Evolutionary conservation across 2,888 invertebrate genomes (phyloP), one percentile per base, ranked within the genome.

Genomic region (Notodonta dromedarius): DNA sequence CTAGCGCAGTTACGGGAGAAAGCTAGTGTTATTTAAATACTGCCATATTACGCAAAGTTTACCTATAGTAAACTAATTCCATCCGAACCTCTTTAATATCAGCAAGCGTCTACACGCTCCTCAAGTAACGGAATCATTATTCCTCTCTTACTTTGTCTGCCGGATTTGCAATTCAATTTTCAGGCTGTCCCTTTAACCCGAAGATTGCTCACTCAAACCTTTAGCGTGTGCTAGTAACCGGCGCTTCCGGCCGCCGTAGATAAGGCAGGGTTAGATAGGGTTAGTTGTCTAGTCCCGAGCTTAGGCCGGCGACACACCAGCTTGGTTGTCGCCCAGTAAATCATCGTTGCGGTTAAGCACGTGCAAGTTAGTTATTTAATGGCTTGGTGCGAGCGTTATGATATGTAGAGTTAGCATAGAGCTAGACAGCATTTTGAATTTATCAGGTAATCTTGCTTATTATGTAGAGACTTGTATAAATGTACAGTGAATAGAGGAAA

Each of bases 291-390:
- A 55, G 55, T 60, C 51, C 63, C 39, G 46, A 61, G 57, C 56
- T 52, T 51, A 52, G 16, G 57, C 32, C 13, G 9, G 56, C 58
- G 57, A 52, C 66, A 54, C 61, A 58, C 42, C 13, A 61, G 64
- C 59, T 65, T 56, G 62, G 56, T 16, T 56, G 53, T 58, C 60
- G 54, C 48, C 60, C 61, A 54, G 65, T 73, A 67, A 59, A 63
- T 74, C 63, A 74, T 73, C 67, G 54, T 67, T 71, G 74, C 40
- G 73, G 68, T 72, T 53, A 58, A 32, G 13, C 59, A 58, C 52
- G 62, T 62, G 59, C 63, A 48, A 44, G 54, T 66, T 71, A 68
- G 70, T 72, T 70, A 73, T 68, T 63, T 60, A 54, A 63, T 62
- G 57, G 60, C 62, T 67, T 62, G 63, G 58, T 59, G 57, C 54